These are phyloP conservation scores for Aradophagus sp. DNA, from an alignment of 1,140 invertebrate genomes.

Conservation along the genomic window DNA sequence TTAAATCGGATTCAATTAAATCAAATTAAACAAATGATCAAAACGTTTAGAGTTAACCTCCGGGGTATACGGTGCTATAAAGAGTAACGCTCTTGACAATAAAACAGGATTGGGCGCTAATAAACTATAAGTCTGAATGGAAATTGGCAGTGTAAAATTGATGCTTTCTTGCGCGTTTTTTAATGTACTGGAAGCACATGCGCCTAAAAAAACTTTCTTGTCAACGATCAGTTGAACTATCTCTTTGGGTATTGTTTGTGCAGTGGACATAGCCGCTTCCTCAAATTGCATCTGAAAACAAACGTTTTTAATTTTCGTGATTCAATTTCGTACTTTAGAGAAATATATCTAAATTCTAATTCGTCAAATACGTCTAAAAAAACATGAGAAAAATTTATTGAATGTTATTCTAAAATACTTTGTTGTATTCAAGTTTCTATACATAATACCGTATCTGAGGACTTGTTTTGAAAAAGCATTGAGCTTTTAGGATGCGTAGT, in stretches of 20 bases:
- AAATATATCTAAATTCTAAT: too few relatives aligned
- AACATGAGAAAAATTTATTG: too few relatives aligned
- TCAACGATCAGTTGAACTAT: constrained; percentile 69
- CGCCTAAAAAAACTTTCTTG: constrained; percentile 80
- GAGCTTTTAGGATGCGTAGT: too few relatives aligned
- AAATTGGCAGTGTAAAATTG: constrained; percentile 87
- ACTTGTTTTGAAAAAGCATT: too few relatives aligned
- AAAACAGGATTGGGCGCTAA: constrained; percentile 84
- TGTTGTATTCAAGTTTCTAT: too few relatives aligned
- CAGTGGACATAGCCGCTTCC: constrained; percentile 41
- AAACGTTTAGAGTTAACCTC: constrained; percentile 76
- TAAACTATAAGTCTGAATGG: constrained; percentile 86
- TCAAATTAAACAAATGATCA: neutral
- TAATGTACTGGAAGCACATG: constrained; percentile 82
- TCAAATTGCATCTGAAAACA: constrained; percentile 28
- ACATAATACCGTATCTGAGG: too few relatives aligned
- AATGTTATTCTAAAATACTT: too few relatives aligned
- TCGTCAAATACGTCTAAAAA: too few relatives aligned
- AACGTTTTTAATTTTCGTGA: too few relatives aligned
- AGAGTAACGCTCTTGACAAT: constrained; percentile 85
- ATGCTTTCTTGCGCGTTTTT: constrained; percentile 78
- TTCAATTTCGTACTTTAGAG: too few relatives aligned
- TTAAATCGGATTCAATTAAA: neutral
- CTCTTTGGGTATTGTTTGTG: constrained; percentile 65
- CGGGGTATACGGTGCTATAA: constrained; percentile 87